These are phyloP conservation scores for Patella pellucida DNA, from an alignment of 2,888 invertebrate genomes.

Conservation along the genomic window DNA sequence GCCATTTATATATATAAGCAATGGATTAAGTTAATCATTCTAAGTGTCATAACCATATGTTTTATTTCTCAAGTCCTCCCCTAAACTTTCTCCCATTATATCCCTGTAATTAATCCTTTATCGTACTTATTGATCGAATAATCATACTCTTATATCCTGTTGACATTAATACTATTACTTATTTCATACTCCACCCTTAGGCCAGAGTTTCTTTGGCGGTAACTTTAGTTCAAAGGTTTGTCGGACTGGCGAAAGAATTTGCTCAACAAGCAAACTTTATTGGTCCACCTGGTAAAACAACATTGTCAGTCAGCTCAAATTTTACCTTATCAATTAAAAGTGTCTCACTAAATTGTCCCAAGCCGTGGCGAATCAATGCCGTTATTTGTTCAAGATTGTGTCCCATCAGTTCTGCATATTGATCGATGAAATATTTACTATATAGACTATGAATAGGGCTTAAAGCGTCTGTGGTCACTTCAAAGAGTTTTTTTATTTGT, in stretches of 20 bases:
- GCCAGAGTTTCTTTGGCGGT: slow-evolving; percentile 3
- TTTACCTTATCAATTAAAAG: slow-evolving; percentile 6
- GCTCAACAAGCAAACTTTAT: slow-evolving; percentile 4
- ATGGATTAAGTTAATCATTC: no score
- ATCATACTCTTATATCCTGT: background rate
- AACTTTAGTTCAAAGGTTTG: slow-evolving; percentile 4
- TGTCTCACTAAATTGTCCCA: background rate
- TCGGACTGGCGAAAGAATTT: background rate
- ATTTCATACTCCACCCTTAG: background rate
- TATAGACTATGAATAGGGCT: background rate
- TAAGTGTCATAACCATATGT: no score
- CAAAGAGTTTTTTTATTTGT: background rate
- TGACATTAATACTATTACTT: background rate
- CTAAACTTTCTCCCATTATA: background rate
- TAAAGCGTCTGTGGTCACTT: background rate
- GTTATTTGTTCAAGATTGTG: slow-evolving; percentile 2
- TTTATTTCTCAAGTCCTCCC: no score
- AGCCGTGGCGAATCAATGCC: background rate
- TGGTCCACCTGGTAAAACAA: slow-evolving; percentile 7
- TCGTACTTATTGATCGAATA: background rate
- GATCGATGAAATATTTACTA: background rate
- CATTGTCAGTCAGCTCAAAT: slow-evolving; percentile 7
- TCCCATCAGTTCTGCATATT: background rate
- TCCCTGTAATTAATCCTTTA: background rate
- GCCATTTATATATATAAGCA: no score